Evolutionary conservation across 1,140 invertebrate species (phyloP), one percentile per base, ranked within the genome.

Genomic region (Euborellia annulipes): DNA sequence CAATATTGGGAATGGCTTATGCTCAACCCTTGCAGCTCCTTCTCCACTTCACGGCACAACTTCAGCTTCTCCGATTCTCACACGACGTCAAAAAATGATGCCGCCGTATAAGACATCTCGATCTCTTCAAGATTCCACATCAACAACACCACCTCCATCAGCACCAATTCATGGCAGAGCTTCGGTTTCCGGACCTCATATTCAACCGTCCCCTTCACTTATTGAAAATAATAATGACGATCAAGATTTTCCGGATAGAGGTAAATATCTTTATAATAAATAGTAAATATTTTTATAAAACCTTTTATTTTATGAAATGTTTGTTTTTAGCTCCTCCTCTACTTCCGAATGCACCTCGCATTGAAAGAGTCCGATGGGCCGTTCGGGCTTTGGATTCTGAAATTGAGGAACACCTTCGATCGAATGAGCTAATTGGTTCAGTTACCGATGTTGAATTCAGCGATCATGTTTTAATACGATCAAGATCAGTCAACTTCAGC

Each of bases 401-500:
- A 27, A 57, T 86, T 3, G 77, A 88, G 43, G 64, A 72, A 8
- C 65, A 61, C 38, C 62, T 87, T 8, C 65, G 63, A 2, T 68
- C 70, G 18, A 63, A 71, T 7, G 70, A 76, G 21, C 60, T 81
- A 2, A 88, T 92, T 47, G 88, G 88, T 0, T 71, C 69, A 32
- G 71, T 85, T 46, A 65, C 65, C 40, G 63, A 68, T 14, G 62
- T 63, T 3, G 67, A 64, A 45, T 59, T 61, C 13, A 61, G 62
- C 34, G 72, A 76, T 54, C 70, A 69, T 62, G 57, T 75, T 30
- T 72, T 71, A 30, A 73, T 85, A 21, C 65, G 68, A 51, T 67
- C 77, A 3, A 63, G 73, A 6, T 67, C 74, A 49, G 83, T 92
- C 4, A 85, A 77, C 46, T 93, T 93, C 60, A 79, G 81, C 36